Percentiles rank a stretch among this genome's conserved stretches.
phyloP scores from a whole-genome alignment of 1,140 invertebrate species.

The Heliconius hermathena region DNA sequence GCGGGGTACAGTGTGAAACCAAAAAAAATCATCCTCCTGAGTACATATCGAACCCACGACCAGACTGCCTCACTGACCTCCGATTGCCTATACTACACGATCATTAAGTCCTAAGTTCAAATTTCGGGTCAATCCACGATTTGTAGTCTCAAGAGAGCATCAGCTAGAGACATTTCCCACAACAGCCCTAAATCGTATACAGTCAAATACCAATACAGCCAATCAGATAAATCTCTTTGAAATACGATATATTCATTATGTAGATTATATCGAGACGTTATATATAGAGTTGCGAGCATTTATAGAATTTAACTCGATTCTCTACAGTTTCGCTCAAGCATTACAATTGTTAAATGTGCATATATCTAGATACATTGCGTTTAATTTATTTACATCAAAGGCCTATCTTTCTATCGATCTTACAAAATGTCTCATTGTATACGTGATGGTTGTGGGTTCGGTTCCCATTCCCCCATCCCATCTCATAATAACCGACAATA shows the following conservation, averaged over 20 bases:
- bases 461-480: too few species aligned
- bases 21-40: too few species aligned
- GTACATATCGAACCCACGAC: neutral
- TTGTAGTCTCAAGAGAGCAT: neutral
- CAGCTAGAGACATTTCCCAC: slow-evolving; percentile 1
- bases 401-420: neutral
- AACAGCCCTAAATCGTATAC: neutral
- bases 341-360: neutral
- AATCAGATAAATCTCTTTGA: slow-evolving; percentile 9
- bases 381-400: neutral
- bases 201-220: slow-evolving; percentile 1
- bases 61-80: neutral
- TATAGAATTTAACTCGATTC: slow-evolving; percentile 4
- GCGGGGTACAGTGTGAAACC: too few species aligned
- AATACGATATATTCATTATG: slow-evolving; percentile 6
- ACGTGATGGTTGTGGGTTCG: too few species aligned
- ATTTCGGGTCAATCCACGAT: neutral
- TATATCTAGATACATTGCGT: neutral
- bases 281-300: neutral
- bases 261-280: neutral
- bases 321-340: neutral
- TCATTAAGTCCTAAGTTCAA: neutral
- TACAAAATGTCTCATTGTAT: neutral
- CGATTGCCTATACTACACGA: neutral
- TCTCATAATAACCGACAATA: too few species aligned